Evolutionary conservation across 2,797 vertebrate species (phyloP), one percentile per base, ranked within the genome.

Genomic region (Neostethus bicornis): DNA sequence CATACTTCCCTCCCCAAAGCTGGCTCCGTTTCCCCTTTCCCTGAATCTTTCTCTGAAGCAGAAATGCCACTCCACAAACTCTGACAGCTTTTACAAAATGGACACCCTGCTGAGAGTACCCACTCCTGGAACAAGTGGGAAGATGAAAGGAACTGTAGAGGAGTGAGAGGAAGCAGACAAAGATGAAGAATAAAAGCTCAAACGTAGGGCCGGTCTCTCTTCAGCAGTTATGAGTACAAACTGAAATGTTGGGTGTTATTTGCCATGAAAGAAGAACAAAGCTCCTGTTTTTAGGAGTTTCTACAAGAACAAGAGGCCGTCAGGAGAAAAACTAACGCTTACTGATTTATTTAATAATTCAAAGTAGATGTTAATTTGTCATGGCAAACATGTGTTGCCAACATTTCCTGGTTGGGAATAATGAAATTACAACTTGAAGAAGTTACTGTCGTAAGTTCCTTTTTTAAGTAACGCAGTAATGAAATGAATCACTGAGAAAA

Each of bases 41-140:
- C 38, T 17, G 16, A 39, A 48, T 62, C 47, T 56, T 53, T 58
- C 54, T 64, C 50, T 45, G 24, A 48, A 13, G 70, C 63, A 55
- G 44, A 62, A 11, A 64, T 69, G 77, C 67, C 60, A 64, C 69
- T 75, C 46, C 38, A 63, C 58, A 57, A 77, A 68, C 75, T 81
- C 81, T 62, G 59, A 62, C 48, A 69, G 73, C 78, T 82, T 69
- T 75, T 73, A 75, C 56, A 83, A 79, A 81, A 84, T 73, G 66
- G 70, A 77, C 32, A 17, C 54, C 82, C 79, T 67, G 73, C 76
- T 81, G 80, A 75, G 80, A 74, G 66, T 75, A 70, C 77, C 58
- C 69, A 38, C 70, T 83, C 48, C 58, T 73, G 77, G 70, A 66
- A 61, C 24, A 64, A 84, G 62, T 66, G 75, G 32, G 66, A 61